Conservation (phyloP, 2,888 invertebrate species). For the Drosophila helvetica region DNA sequence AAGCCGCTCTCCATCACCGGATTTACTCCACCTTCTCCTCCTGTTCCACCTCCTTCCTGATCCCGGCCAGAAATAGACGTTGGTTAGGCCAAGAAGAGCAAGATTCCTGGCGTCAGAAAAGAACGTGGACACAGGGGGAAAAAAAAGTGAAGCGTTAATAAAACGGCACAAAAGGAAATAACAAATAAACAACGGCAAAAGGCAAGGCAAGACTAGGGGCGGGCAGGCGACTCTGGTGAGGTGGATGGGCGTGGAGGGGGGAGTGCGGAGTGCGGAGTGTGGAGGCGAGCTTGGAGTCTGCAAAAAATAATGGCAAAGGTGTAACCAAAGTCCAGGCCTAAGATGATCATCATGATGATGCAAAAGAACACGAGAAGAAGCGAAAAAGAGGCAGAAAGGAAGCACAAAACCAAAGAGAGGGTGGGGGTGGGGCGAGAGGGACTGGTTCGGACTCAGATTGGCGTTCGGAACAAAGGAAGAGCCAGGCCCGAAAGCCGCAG, state of each 20-base stretch:
- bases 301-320: slow-evolving; percentile 30
- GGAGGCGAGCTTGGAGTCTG: slow-evolving; percentile 21
- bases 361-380: slow-evolving; percentile 52
- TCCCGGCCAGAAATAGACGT: slow-evolving; percentile 58
- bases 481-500: background rate
- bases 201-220: background rate
- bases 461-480: slow-evolving; percentile 4
- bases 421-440: background rate
- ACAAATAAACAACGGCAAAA: slow-evolving; percentile 31
- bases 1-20: background rate
- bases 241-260: background rate
- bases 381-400: slow-evolving; percentile 30
- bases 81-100: slow-evolving; percentile 45
- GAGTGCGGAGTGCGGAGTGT: background rate
- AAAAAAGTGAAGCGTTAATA: slow-evolving; percentile 46
- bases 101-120: slow-evolving; percentile 70
- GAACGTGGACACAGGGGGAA: slow-evolving; percentile 67
- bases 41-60: background rate
- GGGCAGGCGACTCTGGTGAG: background rate
- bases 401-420: slow-evolving; percentile 10
- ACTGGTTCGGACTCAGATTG: slow-evolving; percentile 8
- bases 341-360: slow-evolving; percentile 10
- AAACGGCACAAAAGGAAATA: slow-evolving; percentile 48
- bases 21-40: background rate
- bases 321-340: slow-evolving; percentile 44